Percentiles rank a stretch among this genome's conserved stretches.
Evolutionary conservation across 2,797 vertebrate species (phyloP).

Genomic region (Bovichtus variegatus): DNA sequence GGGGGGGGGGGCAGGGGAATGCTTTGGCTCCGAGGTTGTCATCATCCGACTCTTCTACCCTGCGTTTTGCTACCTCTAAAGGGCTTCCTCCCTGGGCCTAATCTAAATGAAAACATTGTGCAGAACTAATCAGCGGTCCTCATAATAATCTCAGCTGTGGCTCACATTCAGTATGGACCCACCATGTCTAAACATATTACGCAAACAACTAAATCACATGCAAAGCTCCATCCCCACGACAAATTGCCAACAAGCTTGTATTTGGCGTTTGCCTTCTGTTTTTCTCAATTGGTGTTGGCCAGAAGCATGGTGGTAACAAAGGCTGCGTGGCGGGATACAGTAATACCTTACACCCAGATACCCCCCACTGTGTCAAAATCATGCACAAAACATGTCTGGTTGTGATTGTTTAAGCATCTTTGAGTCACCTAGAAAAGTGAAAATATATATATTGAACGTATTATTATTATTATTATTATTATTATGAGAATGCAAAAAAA

Average conservation of each 20-base stretch:
- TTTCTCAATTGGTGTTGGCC: constrained; percentile 50
- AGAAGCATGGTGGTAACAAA: constrained; percentile 58
- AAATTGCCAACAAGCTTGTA: constrained; percentile 64
- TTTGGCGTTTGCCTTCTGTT: constrained; percentile 59
- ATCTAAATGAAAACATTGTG: constrained; percentile 45
- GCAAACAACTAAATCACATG: constrained; percentile 63
- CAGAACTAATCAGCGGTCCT: constrained; percentile 39
- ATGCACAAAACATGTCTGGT: constrained; percentile 33
- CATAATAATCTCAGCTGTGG: constrained; percentile 38
- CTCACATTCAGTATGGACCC: constrained; percentile 18
- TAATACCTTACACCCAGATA: constrained; percentile 46
- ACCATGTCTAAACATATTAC: constrained; percentile 60
- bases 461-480: too few species aligned
- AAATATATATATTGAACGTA: too few species aligned
- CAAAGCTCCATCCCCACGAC: constrained; percentile 58
- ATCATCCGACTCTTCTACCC: background rate
- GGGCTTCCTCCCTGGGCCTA: constrained; percentile 5
- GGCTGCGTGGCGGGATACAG: constrained; percentile 43
- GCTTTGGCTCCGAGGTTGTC: constrained; percentile 13
- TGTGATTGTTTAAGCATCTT: too few species aligned
- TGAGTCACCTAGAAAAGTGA: too few species aligned
- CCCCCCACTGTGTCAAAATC: constrained; percentile 65
- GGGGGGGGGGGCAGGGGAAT: background rate
- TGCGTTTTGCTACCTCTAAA: constrained; percentile 12
- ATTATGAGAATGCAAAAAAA: constrained; percentile 9